Conservation (phyloP, 2,888 invertebrate genomes). For the Oxyteleia sp. region DNA sequence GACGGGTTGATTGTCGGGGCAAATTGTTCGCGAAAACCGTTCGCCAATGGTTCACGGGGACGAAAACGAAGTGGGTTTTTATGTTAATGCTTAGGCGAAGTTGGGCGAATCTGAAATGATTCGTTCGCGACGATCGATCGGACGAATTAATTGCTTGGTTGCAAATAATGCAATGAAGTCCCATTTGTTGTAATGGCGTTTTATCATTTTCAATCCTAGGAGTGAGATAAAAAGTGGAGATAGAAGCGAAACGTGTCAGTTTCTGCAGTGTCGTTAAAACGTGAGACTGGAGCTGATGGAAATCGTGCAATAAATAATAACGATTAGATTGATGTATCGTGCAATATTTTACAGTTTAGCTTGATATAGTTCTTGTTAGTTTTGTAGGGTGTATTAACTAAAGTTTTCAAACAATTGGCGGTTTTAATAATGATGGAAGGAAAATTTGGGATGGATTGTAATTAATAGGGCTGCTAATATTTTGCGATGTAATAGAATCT, state of each 20-base stretch:
- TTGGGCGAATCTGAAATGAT: no score
- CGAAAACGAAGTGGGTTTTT: no score
- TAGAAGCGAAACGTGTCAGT: constrained; percentile 16
- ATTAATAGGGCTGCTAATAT: no score
- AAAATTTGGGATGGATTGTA: no score
- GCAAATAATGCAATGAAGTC: constrained; percentile 25
- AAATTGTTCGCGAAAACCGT: not conserved
- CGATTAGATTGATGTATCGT: constrained; percentile 13
- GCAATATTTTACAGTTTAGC: not conserved
- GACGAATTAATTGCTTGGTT: constrained; percentile 3
- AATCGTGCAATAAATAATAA: constrained; percentile 26
- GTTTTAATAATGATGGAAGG: no score
- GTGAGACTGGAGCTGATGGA: constrained; percentile 18
- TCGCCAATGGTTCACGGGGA: no score
- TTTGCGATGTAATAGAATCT: no score
- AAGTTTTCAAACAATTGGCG: no score
- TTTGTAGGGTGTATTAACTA: no score
- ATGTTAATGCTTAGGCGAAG: no score
- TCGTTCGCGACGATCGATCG: constrained; percentile 11
- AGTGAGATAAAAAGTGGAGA: constrained; percentile 27
- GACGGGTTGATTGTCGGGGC: not conserved
- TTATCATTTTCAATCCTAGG: constrained; percentile 31
- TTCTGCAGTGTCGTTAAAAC: constrained; percentile 25
- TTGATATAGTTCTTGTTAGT: not conserved
- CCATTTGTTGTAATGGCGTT: constrained; percentile 19